Evolutionary conservation across 2,888 invertebrate species (phyloP).

Genomic region (Malthinus seriepunctatus): DNA sequence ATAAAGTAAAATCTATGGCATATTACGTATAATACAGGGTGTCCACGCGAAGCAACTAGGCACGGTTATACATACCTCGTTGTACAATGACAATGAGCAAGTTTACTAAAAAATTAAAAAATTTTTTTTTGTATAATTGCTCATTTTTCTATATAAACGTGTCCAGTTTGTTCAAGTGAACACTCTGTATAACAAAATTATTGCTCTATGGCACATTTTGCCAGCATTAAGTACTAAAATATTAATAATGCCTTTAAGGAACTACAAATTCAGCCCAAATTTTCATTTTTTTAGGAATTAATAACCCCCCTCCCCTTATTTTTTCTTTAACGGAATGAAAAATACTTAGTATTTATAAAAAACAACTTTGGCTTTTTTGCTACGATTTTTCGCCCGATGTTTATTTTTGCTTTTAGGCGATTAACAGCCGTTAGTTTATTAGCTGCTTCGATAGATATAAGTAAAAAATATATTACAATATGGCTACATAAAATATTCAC

Average conservation of each 20-base stretch:
- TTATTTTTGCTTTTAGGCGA: conserved; percentile 22
- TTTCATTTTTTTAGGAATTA: conserved; percentile 4
- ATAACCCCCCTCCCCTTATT: conserved; percentile 17
- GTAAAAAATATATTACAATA: conserved; percentile 25
- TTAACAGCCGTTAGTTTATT: conserved; percentile 17
- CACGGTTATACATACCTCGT: too few species aligned
- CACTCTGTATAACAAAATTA: conserved; percentile 22
- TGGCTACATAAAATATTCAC: conserved; percentile 8
- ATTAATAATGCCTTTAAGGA: conserved; percentile 35
- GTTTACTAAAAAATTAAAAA: too few species aligned
- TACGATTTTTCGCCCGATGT: conserved; percentile 17
- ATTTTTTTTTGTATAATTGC: too few species aligned
- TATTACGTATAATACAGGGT: not conserved
- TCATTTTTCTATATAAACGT: too few species aligned
- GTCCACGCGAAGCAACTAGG: too few species aligned
- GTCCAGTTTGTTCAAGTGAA: too few species aligned
- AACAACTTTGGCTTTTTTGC: conserved; percentile 23
- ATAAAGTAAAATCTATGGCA: conserved; percentile 27
- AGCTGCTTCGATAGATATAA: conserved; percentile 18
- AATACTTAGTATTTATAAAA: conserved; percentile 23
- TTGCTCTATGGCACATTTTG: conserved; percentile 37
- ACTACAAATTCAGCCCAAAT: conserved; percentile 30
- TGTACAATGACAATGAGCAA: too few species aligned
- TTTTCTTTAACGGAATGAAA: conserved; percentile 22
- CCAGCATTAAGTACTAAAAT: conserved; percentile 38